Base-by-base conservation (phyloP, 2,113 vertebrate genomes). In the Hassar affinis region DNA sequence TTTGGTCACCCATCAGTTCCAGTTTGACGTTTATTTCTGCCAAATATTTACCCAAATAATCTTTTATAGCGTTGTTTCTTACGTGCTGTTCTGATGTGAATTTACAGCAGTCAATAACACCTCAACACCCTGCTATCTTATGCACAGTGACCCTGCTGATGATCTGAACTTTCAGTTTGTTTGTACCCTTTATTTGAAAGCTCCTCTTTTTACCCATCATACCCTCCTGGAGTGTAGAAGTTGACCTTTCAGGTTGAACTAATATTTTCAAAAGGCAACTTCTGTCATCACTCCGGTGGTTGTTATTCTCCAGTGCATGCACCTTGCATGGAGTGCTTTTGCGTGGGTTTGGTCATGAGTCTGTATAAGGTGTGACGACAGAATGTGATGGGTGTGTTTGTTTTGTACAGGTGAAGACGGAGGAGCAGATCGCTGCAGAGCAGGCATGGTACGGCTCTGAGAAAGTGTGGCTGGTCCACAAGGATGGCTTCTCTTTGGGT, bases 401-500 rank as follows among this genome's bases (percentile, higher is more conserved):
- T 64, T 27, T 27, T 84, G 45, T 33, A 0, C 85, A 99, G 98
- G 96, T 96, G 81, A 98, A 98, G 92, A 97, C 97, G 0, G 98
- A 99, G 89, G 97, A 99, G 90, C 96, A 99, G 94, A 97, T 98
- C 0, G 93, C 95, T 0, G 95, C 96, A 0, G 98, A 99, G 88
- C 97, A 99, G 90, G 95, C 95, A 85, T 99, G 98, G 98, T 97
- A 96, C 2, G 97, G 97, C 91, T 96, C 97, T 0, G 98, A 99
- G 88, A 98, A 98, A 86, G 95, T 97, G 89, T 99, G 98, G 98
- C 95, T 99, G 85, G 94, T 98, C 90, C 97, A 99, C 93, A 97
- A 94, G 87, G 96, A 99, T 78, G 98, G 98, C 78, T 98, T 99
- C 91, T 98, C 97, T n/a, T 90, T 98, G 87, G 98, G 98, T 99